Conservation (phyloP, 2,888 invertebrate species). For the Eudemis profundana region DNA sequence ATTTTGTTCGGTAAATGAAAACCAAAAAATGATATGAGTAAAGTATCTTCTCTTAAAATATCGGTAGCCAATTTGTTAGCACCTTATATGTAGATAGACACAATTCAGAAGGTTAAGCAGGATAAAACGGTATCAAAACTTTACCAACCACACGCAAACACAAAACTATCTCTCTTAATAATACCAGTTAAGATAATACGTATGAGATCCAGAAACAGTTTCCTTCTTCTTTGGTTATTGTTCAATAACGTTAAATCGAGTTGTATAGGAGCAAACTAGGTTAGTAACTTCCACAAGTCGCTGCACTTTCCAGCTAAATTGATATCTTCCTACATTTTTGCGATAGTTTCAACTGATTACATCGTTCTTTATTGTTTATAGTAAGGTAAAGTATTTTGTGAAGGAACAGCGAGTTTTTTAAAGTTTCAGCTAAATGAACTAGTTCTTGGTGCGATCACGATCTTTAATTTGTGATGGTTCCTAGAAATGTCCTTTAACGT, state of each 20-base stretch:
- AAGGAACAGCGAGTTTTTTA: not conserved
- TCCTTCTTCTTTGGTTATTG: constrained; percentile 42
- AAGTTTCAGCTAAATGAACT: no score
- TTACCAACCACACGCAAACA: constrained; percentile 12
- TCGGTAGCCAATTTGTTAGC: no score
- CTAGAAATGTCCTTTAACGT: no score
- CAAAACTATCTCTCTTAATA: constrained; percentile 38
- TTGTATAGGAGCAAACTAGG: constrained; percentile 38
- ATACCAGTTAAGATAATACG: constrained; percentile 44
- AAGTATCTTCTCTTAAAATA: no score
- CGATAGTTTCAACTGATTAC: constrained; percentile 39
- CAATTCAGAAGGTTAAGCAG: not conserved
- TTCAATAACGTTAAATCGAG: constrained; percentile 43
- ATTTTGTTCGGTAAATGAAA: no score
- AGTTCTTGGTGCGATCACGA: no score
- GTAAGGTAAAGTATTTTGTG: not conserved
- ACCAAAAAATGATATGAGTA: no score
- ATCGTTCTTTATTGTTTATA: constrained; percentile 38
- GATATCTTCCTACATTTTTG: constrained; percentile 43
- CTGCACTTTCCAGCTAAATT: constrained; percentile 33
- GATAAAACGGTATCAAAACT: constrained; percentile 23
- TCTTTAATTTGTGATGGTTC: no score
- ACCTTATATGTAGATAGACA: not conserved
- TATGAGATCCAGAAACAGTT: constrained; percentile 44
- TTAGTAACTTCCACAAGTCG: constrained; percentile 39